Base-by-base conservation (phyloP, 1,140 invertebrate genomes). In the Scylla paramamosain region DNA sequence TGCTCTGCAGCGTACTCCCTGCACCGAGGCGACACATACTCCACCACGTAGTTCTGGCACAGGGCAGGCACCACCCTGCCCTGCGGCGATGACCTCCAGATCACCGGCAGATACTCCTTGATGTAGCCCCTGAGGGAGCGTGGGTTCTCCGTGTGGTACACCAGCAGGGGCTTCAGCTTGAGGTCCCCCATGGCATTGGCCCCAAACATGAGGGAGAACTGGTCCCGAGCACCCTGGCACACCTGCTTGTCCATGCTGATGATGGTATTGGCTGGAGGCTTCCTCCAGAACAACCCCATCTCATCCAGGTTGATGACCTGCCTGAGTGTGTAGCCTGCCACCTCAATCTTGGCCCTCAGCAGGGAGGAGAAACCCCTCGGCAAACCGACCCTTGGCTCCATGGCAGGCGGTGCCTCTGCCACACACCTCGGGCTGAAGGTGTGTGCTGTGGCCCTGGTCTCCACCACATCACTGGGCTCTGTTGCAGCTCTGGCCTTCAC, bases 111-210 rank as follows among this genome's bases (percentile, higher is more conserved):
- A 3, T 91, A 16, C 39, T 91, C 46, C 89, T 91, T 91, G 28
- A 91, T 59, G 48, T 48, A 91, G 28, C 89, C 89, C 10, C 0
- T 29, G n/a, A 91, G 89, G 28, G 45, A 29, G 28, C 14, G 6
- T 0, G 89, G 89, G 45, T 52, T 91, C 89, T 91, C 48, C n/a
- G 14, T 12, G n/a, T 48, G 89, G 48, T 91, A 91, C 28, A 91
- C 48, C 12, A 91, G 89, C 29, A 46, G 31, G 31, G 39, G 86
- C 86, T 87, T 87, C 28, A 91, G 45, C 48, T 91, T 91, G 28
- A 91, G 89, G 46, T 59, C 89, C 12, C 89, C 86, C 1, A 10
- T 25, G 1, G n/a, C n/a, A 32, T 87, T 87, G 86, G 31, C 86
- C 8, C 86, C 31, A n/a, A 87, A 10, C 28, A 87, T 16, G 12